These are phyloP conservation scores for Steatornis caripensis DNA, from an alignment of 2,113 vertebrate genomes.

Conservation along the genomic window DNA sequence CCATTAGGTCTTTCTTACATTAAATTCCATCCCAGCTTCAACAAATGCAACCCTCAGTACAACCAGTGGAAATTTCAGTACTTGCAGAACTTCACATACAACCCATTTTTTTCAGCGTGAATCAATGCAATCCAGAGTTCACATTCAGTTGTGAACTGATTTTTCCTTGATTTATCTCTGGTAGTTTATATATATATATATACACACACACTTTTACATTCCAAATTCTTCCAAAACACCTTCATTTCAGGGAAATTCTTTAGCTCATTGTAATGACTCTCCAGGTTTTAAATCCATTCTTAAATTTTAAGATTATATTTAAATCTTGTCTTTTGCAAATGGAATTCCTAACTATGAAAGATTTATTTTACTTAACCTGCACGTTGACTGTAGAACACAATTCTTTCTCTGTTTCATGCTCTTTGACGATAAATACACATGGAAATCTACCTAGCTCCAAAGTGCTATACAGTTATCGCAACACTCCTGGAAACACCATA, in stretches of 20 bases:
- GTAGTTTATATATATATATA: background rate
- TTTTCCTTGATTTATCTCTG: background rate
- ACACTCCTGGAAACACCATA: slow-evolving; percentile 5
- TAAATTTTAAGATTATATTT: background rate
- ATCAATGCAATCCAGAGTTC: background rate
- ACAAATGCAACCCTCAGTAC: background rate
- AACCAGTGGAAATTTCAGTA: background rate
- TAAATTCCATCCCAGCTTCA: background rate
- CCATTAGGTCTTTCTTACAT: background rate
- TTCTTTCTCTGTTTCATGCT: background rate
- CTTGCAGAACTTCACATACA: background rate
- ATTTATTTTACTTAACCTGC: background rate
- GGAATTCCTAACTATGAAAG: background rate
- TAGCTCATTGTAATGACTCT: background rate
- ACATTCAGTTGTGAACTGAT: background rate
- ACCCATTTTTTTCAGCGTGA: background rate
- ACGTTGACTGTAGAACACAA: background rate
- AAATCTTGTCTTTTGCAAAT: background rate
- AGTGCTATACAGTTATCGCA: slow-evolving; percentile 48
- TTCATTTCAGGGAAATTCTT: background rate
- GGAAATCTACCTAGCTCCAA: background rate
- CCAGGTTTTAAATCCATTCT: background rate
- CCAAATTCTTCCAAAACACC: background rate
- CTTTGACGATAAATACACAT: background rate
- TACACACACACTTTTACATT: background rate